A percentile compares a stretch with the other conserved stretches of the same genome.
Evolutionary conservation across 2,888 invertebrate species (phyloP).

Genomic region (Tortrix viridana): DNA sequence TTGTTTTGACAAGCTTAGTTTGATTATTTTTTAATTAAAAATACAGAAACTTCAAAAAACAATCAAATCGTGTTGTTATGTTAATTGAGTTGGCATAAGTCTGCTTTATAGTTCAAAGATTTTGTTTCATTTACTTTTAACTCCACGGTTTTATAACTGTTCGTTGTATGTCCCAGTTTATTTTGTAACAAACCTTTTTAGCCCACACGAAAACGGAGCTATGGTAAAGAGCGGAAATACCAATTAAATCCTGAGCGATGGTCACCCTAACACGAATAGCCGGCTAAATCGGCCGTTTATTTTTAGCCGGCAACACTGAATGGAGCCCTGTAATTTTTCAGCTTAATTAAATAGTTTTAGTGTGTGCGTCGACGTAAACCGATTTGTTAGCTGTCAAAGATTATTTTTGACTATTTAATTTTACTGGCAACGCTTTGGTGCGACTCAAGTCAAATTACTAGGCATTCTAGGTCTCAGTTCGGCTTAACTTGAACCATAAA

Average conservation of each 20-base stretch:
- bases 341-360: conserved; percentile 55
- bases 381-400: conserved; percentile 25
- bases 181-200: background rate
- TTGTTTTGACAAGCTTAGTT: no score
- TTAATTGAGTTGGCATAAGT: no score
- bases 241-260: conserved; percentile 34
- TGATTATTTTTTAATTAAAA: no score
- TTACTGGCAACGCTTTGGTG: background rate
- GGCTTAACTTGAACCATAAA: no score
- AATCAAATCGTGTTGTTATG: no score
- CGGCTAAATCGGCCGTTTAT: conserved; percentile 37
- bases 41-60: no score
- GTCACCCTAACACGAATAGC: conserved; percentile 36
- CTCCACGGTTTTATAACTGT: no score
- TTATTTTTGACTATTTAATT: conserved; percentile 16
- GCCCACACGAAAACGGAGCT: conserved; percentile 1
- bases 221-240: conserved; percentile 13
- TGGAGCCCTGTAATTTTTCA: conserved; percentile 51
- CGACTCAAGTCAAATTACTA: no score
- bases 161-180: background rate
- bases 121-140: background rate
- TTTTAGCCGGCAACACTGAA: conserved; percentile 22
- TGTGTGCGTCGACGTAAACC: conserved; percentile 31
- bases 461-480: no score
- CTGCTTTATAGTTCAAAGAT: no score